phyloP scores from a whole-genome alignment of 2,113 vertebrate species.

The Xiphias gladius region DNA sequence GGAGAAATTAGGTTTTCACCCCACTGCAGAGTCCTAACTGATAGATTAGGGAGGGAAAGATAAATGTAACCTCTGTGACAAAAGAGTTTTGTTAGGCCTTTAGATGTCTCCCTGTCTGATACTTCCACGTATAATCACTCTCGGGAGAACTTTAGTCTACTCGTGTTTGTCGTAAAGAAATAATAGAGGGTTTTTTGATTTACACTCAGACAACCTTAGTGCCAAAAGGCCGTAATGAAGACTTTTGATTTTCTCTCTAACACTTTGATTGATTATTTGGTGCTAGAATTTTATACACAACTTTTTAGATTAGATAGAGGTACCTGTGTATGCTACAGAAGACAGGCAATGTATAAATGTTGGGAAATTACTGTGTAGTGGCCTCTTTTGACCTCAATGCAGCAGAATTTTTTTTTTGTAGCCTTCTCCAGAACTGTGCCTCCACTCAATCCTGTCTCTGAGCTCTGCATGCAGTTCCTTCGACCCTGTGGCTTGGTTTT shows the following conservation, averaged over 20 bases:
- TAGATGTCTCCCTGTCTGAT: constrained; percentile 37
- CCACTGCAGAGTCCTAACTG: constrained; percentile 34
- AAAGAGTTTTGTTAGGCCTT: constrained; percentile 29
- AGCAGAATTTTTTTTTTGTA: too few relatives aligned
- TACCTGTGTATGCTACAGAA: background rate
- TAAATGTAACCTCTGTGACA: constrained; percentile 49
- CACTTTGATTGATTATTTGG: constrained; percentile 1
- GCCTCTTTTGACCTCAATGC: background rate
- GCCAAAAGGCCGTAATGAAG: constrained; percentile 1
- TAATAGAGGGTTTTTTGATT: constrained; percentile 16
- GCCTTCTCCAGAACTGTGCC: too few relatives aligned
- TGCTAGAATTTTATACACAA: background rate
- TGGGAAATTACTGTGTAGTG: constrained; percentile 2
- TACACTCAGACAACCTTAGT: background rate
- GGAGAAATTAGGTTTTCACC: constrained; percentile 49
- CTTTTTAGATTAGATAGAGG: constrained; percentile 6
- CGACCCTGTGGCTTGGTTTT: too few relatives aligned
- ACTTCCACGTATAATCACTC: constrained; percentile 33
- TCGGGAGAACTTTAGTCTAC: constrained; percentile 1
- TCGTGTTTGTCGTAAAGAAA: constrained; percentile 8
- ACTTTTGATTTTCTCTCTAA: constrained; percentile 12
- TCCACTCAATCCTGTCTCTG: too few relatives aligned
- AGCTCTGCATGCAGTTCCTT: too few relatives aligned
- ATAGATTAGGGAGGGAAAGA: constrained; percentile 39
- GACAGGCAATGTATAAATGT: background rate